Percentiles rank a stretch among this genome's conserved stretches.
phyloP scores from a whole-genome alignment of 2,888 invertebrate species.

The Pseudococcus viburni region DNA sequence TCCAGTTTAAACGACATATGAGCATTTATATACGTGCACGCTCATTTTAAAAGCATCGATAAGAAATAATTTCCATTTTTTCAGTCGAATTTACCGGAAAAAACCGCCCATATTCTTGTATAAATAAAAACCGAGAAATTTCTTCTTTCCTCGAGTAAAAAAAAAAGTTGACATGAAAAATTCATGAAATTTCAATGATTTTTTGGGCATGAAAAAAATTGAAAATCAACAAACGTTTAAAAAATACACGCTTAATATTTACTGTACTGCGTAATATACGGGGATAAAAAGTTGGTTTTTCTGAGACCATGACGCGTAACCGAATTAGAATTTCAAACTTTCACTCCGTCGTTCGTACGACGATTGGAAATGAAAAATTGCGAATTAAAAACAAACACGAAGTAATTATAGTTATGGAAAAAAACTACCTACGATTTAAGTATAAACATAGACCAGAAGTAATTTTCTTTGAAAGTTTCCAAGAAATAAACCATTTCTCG shows the following conservation, averaged over 20 bases:
- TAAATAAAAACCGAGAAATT: neutral
- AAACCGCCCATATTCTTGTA: neutral
- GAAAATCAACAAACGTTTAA: slow-evolving; percentile 54
- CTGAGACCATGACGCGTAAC: neutral
- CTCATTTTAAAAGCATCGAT: slow-evolving; percentile 20
- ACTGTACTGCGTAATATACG: slow-evolving; percentile 65
- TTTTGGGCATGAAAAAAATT: neutral
- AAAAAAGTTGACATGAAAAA: slow-evolving; percentile 24
- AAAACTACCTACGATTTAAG: neutral
- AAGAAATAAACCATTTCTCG: neutral
- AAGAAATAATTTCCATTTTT: slow-evolving; percentile 15
- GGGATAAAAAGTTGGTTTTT: slow-evolving; percentile 64
- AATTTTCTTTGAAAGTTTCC: neutral
- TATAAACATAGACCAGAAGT: too few species aligned
- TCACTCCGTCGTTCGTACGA: neutral
- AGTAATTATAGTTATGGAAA: neutral
- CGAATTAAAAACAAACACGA: neutral
- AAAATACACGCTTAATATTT: slow-evolving; percentile 63
- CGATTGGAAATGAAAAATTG: slow-evolving; percentile 16
- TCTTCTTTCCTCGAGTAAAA: neutral
- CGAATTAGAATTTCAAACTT: slow-evolving; percentile 15
- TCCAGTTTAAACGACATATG: slow-evolving; percentile 28
- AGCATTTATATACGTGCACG: slow-evolving; percentile 62
- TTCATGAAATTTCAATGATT: slow-evolving; percentile 21
- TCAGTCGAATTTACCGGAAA: neutral